A percentile compares a stretch with the other conserved stretches of the same genome.
phyloP scores from a whole-genome alignment of 2,888 invertebrate genomes.

The Agrochola macilenta region DNA sequence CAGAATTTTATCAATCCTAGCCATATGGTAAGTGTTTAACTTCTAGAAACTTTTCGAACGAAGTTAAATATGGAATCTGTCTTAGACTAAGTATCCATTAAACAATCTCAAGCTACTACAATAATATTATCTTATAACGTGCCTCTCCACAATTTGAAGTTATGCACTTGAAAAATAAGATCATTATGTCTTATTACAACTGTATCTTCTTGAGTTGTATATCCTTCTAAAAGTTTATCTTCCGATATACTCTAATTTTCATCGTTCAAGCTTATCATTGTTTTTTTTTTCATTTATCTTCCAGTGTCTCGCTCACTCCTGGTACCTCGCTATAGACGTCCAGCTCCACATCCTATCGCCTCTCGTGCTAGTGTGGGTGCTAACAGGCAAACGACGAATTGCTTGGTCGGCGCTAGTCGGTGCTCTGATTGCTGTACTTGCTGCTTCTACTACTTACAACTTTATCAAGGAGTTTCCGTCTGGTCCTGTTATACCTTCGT shows the following conservation, averaged over 20 bases:
- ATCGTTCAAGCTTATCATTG: background rate
- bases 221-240: background rate
- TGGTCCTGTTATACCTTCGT: constrained; percentile 70
- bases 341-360: constrained; percentile 83
- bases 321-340: constrained; percentile 84
- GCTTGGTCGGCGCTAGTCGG: constrained; percentile 75
- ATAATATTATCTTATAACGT: background rate
- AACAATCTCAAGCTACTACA: background rate
- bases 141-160: background rate
- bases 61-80: background rate
- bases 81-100: background rate
- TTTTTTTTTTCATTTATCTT: constrained; percentile 45
- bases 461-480: constrained; percentile 73
- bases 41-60: background rate
- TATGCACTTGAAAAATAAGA: background rate
- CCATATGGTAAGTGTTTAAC: constrained; percentile 68
- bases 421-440: constrained; percentile 67
- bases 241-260: background rate
- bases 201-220: background rate
- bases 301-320: constrained; percentile 80
- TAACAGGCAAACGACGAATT: constrained; percentile 66
- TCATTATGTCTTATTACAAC: background rate
- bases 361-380: constrained; percentile 78
- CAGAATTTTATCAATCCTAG: constrained; percentile 77
- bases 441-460: constrained; percentile 72